Conservation (phyloP, 2,888 invertebrate genomes). For the Pyralis farinalis region DNA sequence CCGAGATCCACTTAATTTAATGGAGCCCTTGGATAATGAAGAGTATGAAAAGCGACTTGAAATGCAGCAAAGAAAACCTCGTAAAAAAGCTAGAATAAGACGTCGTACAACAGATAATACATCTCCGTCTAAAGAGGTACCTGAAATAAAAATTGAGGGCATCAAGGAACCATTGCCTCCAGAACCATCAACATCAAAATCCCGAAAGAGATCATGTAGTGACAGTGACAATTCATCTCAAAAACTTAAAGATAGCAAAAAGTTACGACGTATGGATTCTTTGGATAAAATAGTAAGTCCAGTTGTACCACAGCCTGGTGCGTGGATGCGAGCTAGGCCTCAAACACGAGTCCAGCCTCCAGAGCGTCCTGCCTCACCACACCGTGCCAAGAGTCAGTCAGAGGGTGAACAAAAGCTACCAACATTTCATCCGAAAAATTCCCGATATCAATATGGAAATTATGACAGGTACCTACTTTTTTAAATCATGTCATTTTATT, state of each 20-base stretch:
- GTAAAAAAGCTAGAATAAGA: constrained; percentile 84
- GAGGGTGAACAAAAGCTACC: constrained; percentile 76
- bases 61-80: constrained; percentile 85
- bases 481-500: too few relatives aligned
- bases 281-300: constrained; percentile 96
- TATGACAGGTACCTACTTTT: constrained; percentile 86
- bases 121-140: constrained; percentile 44
- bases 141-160: constrained; percentile 42
- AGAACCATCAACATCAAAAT: constrained; percentile 59
- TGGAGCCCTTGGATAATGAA: constrained; percentile 89
- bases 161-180: constrained; percentile 62
- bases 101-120: constrained; percentile 70
- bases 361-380: constrained; percentile 72
- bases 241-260: constrained; percentile 73
- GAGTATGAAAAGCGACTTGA: constrained; percentile 90
- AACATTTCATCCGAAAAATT: constrained; percentile 87
- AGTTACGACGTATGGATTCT: constrained; percentile 85
- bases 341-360: constrained; percentile 56
- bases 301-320: constrained; percentile 93
- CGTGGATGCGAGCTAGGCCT: constrained; percentile 85
- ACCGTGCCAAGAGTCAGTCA: constrained; percentile 50
- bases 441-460: constrained; percentile 96
- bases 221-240: constrained; percentile 80
- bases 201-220: constrained; percentile 73
- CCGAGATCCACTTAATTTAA: constrained; percentile 93